These are phyloP conservation scores for Ptychadena robeensis DNA, from an alignment of 2,797 vertebrate genomes.

Conservation along the genomic window DNA sequence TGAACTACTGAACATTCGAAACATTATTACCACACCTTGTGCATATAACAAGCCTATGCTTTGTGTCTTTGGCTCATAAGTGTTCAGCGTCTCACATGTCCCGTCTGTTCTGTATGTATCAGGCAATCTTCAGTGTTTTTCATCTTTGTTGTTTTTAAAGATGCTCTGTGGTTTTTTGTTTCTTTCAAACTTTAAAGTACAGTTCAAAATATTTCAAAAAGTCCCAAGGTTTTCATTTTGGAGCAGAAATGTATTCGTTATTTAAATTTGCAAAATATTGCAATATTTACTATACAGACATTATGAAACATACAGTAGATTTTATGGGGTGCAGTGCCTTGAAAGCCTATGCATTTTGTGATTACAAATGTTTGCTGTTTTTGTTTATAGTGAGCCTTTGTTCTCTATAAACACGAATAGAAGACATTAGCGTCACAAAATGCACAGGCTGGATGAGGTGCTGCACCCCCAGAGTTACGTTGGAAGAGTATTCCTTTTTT, in stretches of 20 bases:
- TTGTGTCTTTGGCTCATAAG: constrained; percentile 20
- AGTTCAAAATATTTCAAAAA: not conserved
- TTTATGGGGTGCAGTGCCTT: not conserved
- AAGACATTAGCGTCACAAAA: not conserved
- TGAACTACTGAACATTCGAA: constrained; percentile 20
- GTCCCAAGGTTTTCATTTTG: not conserved
- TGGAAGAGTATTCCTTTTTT: not conserved
- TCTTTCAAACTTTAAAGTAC: constrained; percentile 15
- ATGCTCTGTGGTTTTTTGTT: constrained; percentile 36
- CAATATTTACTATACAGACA: not conserved
- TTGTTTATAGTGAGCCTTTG: not conserved
- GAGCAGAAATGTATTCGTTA: no score
- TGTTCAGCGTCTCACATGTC: constrained; percentile 29
- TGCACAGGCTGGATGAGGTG: not conserved
- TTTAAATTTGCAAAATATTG: no score
- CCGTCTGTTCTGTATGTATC: constrained; percentile 49
- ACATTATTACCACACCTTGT: constrained; percentile 15
- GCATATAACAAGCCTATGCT: constrained; percentile 37
- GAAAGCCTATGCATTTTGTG: constrained; percentile 11
- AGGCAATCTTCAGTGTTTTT: not conserved
- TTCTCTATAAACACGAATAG: not conserved
- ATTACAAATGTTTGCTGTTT: not conserved
- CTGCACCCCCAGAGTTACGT: not conserved
- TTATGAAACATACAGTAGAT: not conserved
- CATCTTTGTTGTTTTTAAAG: constrained; percentile 43